Evolutionary conservation across 2,113 vertebrate species (phyloP).

Genomic region (Rhinoptilus africanus): DNA sequence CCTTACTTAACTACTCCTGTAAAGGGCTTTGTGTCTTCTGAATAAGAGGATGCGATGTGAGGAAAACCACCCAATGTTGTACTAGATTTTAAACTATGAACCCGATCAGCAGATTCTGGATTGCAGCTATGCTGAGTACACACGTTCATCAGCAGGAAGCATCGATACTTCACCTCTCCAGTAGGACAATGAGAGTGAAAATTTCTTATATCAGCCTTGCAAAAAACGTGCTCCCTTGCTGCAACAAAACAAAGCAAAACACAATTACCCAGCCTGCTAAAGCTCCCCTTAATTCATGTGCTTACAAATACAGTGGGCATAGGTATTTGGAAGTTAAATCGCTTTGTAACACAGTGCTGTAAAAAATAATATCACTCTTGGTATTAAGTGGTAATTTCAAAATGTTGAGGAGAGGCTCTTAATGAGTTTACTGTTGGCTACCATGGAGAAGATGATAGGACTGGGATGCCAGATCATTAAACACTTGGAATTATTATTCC

Average conservation of each 20-base stretch:
- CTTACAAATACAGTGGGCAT: neutral
- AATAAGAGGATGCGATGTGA: neutral
- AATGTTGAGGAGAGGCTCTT: neutral
- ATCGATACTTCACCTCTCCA: neutral
- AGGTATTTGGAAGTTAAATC: neutral
- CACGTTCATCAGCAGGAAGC: neutral
- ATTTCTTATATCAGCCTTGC: neutral
- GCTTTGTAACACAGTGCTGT: neutral
- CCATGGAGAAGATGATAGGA: slow-evolving; percentile 9
- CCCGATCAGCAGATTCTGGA: neutral
- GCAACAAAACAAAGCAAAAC: neutral
- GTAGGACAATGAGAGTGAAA: neutral
- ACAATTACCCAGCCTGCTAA: neutral
- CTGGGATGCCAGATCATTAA: slow-evolving; percentile 4
- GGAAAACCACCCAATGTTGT: neutral
- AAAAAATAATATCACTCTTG: slow-evolving; percentile 14
- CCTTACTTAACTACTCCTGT: neutral
- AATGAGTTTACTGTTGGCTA: slow-evolving; percentile 17
- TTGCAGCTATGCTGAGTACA: fast-evolving
- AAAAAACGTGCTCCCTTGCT: neutral
- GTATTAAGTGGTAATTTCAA: slow-evolving; percentile 17
- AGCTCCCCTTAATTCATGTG: neutral
- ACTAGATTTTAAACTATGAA: neutral
- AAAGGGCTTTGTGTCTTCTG: neutral
- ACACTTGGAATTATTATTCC: neutral